Percentiles rank a stretch among this genome's conserved stretches.
Evolutionary conservation across 2,888 invertebrate species (phyloP).

Genomic region (Drosophila mimica): DNA sequence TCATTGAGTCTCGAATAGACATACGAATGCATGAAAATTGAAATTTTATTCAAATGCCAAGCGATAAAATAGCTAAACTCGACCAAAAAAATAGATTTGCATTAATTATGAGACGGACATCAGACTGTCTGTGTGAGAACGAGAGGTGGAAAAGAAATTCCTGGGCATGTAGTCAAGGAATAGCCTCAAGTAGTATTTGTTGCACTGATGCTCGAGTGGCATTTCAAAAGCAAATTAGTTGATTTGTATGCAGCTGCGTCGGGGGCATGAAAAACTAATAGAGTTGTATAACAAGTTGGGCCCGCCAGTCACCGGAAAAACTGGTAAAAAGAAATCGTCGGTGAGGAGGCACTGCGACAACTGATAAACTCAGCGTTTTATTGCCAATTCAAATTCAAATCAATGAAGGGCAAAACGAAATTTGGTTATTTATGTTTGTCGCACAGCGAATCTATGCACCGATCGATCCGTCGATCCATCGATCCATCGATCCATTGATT

Average conservation of each 20-base stretch:
- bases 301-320: conserved; percentile 43
- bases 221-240: conserved; percentile 65
- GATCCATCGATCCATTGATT: conserved; percentile 29
- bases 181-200: conserved; percentile 25
- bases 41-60: conserved; percentile 72
- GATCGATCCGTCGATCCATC: conserved; percentile 33
- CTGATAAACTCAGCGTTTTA: conserved; percentile 74
- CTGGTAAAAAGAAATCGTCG: conserved; percentile 56
- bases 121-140: neutral
- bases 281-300: conserved; percentile 74
- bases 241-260: conserved; percentile 67
- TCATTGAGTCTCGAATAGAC: conserved; percentile 9
- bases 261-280: conserved; percentile 63
- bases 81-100: conserved; percentile 60
- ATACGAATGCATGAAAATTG: conserved; percentile 66
- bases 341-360: conserved; percentile 52
- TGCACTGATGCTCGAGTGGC: conserved; percentile 29
- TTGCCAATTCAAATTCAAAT: conserved; percentile 75
- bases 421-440: conserved; percentile 48
- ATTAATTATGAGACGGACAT: conserved; percentile 65
- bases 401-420: conserved; percentile 44
- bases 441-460: conserved; percentile 26
- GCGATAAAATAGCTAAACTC: conserved; percentile 45
- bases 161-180: conserved; percentile 29
- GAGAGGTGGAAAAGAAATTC: conserved; percentile 17